Conservation (phyloP, 2,113 vertebrate species). For the Gasterosteus aculeatus region DNA sequence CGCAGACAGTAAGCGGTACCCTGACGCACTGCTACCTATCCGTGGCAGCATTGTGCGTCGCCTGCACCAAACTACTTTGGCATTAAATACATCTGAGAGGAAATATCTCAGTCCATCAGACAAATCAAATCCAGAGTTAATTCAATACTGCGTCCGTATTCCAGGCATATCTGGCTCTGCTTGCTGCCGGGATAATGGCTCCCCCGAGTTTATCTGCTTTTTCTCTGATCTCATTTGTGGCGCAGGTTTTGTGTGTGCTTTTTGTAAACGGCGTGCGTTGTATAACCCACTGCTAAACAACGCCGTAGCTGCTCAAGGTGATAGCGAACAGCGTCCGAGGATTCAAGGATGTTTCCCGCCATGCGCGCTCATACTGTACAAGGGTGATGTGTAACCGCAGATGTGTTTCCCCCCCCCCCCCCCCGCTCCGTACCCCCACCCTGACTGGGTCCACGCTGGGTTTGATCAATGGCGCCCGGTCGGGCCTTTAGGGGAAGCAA, state of each 20-base stretch:
- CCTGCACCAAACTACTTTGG: slow-evolving; percentile 59
- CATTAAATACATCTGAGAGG: slow-evolving; percentile 71
- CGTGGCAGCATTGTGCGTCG: neutral
- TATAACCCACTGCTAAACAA: slow-evolving; percentile 51
- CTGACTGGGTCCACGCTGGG: slow-evolving; percentile 36
- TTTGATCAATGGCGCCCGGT: slow-evolving; percentile 49
- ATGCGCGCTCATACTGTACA: slow-evolving; percentile 3
- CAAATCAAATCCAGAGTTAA: slow-evolving; percentile 75
- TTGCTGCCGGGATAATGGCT: slow-evolving; percentile 70
- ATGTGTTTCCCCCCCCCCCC: slow-evolving; percentile 44
- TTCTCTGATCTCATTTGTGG: slow-evolving; percentile 72
- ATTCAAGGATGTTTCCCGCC: slow-evolving; percentile 38
- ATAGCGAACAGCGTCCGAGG: slow-evolving; percentile 37
- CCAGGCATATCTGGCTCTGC: slow-evolving; percentile 76
- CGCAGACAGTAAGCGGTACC: neutral
- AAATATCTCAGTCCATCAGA: slow-evolving; percentile 70
- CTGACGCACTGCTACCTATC: neutral
- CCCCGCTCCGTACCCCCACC: slow-evolving; percentile 18
- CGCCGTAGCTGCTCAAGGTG: slow-evolving; percentile 57
- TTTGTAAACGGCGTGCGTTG: slow-evolving; percentile 41
- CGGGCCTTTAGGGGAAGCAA: slow-evolving; percentile 48
- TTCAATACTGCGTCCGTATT: slow-evolving; percentile 73
- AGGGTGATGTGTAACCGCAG: neutral
- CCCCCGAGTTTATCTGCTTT: slow-evolving; percentile 62
- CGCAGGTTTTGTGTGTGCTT: slow-evolving; percentile 52